phyloP scores from a whole-genome alignment of 2,797 vertebrate species.

The Anolis apletophallus region DNA sequence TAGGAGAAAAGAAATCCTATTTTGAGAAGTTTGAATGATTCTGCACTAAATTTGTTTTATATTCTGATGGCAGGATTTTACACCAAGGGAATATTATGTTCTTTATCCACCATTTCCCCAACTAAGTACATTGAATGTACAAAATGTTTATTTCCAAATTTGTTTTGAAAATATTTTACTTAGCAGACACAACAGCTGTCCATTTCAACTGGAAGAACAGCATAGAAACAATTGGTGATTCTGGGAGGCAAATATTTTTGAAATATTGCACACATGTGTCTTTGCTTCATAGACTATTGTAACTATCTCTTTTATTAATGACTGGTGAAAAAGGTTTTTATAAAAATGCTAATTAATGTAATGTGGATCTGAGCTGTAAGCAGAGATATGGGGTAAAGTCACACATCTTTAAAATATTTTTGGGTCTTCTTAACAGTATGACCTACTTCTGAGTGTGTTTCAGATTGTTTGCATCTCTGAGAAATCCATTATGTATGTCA shows the following conservation, averaged over 20 bases:
- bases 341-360: background rate
- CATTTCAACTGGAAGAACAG: background rate
- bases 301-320: background rate
- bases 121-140: background rate
- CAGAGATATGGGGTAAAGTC: background rate
- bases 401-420: background rate
- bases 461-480: background rate
- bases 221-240: background rate
- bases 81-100: background rate
- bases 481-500: background rate
- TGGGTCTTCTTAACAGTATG: background rate
- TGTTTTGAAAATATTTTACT: conserved; percentile 1
- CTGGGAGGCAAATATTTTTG: background rate
- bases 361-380: background rate
- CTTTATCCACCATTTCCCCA: background rate
- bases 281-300: background rate
- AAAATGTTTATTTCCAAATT: conserved; percentile 2
- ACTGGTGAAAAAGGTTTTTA: background rate
- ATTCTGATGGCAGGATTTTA: conserved; percentile 19
- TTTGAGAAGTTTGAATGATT: background rate
- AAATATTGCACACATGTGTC: background rate
- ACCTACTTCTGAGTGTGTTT: background rate
- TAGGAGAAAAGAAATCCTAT: background rate
- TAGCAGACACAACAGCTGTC: background rate
- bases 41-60: background rate